These are phyloP conservation scores for Xenopus borealis DNA, from an alignment of 2,113 vertebrate species.

Conservation along the genomic window DNA sequence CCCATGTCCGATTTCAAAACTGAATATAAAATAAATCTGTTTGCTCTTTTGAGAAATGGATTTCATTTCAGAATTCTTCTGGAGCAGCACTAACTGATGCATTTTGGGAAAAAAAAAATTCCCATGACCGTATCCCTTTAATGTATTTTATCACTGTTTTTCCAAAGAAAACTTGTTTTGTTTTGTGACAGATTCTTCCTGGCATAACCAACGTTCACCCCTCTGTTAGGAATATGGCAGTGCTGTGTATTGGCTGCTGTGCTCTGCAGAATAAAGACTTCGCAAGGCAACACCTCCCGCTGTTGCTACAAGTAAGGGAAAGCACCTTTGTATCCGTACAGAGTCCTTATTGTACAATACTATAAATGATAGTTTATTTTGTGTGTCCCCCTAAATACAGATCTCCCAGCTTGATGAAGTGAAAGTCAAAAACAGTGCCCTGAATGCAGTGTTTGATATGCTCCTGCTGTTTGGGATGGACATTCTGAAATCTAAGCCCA, in stretches of 20 bases:
- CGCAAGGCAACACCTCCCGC: slow-evolving; percentile 78
- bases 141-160: too few species aligned
- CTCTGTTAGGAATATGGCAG: slow-evolving; percentile 86
- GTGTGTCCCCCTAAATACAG: slow-evolving; percentile 54
- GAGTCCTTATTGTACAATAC: too few species aligned
- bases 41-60: too few species aligned
- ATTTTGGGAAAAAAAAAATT: too few species aligned
- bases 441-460: slow-evolving; percentile 84
- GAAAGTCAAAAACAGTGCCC: slow-evolving; percentile 83
- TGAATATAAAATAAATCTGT: too few species aligned
- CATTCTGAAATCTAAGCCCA: slow-evolving; percentile 66
- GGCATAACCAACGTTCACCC: slow-evolving; percentile 80
- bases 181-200: slow-evolving; percentile 78
- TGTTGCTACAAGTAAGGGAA: slow-evolving; percentile 83
- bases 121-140: too few species aligned
- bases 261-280: slow-evolving; percentile 84
- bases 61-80: too few species aligned
- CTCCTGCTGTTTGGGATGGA: slow-evolving; percentile 84
- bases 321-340: too few species aligned
- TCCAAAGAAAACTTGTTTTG: too few species aligned
- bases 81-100: too few species aligned
- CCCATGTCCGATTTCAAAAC: too few species aligned
- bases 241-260: slow-evolving; percentile 87
- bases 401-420: slow-evolving; percentile 88
- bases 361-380: too few species aligned